Percentiles rank a stretch among this genome's conserved stretches.
These are phyloP conservation scores for Portevinia maculata DNA, from an alignment of 2,888 invertebrate genomes.

Conservation along the genomic window DNA sequence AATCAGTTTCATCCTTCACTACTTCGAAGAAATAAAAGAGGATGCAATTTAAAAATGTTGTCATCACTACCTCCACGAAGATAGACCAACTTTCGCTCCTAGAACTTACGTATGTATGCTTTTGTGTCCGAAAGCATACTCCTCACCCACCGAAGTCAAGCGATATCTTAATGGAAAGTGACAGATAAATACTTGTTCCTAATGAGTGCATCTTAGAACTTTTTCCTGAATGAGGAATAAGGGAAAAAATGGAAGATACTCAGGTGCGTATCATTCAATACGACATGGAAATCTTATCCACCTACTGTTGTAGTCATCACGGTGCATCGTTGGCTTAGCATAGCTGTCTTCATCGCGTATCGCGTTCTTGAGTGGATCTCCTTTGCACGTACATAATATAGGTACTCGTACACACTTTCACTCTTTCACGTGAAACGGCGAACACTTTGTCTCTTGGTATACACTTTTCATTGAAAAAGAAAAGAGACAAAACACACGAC, in stretches of 20 bases:
- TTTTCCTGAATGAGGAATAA: not conserved
- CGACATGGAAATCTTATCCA: conserved; percentile 23
- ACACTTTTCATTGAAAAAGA: conserved; percentile 29
- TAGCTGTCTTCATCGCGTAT: not conserved
- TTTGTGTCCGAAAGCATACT: conserved; percentile 1
- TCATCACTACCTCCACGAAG: not conserved
- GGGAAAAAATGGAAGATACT: conserved; percentile 13
- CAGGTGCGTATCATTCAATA: conserved; percentile 10
- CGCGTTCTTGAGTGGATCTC: conserved; percentile 14
- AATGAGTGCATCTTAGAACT: conserved; percentile 50
- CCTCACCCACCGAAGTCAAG: not conserved
- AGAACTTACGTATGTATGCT: too few relatives aligned
- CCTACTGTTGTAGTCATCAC: conserved; percentile 1
- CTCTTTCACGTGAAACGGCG: conserved; percentile 37
- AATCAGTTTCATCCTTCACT: not conserved
- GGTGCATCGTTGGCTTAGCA: not conserved
- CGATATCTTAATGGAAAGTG: conserved; percentile 50
- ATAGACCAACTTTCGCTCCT: too few relatives aligned
- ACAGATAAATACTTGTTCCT: conserved; percentile 57
- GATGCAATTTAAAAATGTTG: not conserved
- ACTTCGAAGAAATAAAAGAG: not conserved
- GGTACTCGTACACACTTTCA: conserved; percentile 59
- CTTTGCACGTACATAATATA: conserved; percentile 40
- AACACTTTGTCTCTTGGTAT: conserved; percentile 25
- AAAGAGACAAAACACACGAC: not conserved